Base-by-base conservation (phyloP, 2,113 vertebrate species). In the Zosterops hypoxanthus region DNA sequence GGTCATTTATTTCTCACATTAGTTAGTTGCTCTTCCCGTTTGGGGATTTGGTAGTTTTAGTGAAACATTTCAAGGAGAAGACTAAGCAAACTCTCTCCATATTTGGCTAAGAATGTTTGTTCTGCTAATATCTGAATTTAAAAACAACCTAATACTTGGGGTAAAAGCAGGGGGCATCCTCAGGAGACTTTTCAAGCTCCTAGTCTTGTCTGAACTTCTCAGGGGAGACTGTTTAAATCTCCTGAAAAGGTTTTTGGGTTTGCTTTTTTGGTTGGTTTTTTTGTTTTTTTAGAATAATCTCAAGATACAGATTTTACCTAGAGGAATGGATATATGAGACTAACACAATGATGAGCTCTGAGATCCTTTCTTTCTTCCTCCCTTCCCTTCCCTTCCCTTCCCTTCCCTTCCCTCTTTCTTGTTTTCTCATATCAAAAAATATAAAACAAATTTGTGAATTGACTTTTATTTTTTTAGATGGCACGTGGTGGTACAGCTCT, bases 61-160 rank as follows among this genome's bases (percentile, higher is more conserved):
- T 86, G 86, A 92, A 95, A 94, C 77, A 89, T 94, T 68, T 86
- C 65, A 92, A 95, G 92, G 75, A 95, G 49, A 95, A 88, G 83
- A 96, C 60, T 60, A 94, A 94, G 95, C 44, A 96, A 97, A 89
- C 56, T 79, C 68, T 95, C 78, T 96, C 94, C 95, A 96, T 97
- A 96, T 97, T 96, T 95, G 95, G 96, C 80, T 92, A 92, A 94
- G 94, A 95, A 95, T 94, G 88, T 72, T 92, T 89, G 81, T 93
- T 95, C 94, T 95, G 72, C 72, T 94, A 94, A 92, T 84, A 94
- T 94, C 86, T 94, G 80, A 90, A 86, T 78, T 71, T n/a, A 86
- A 94, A 96, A 96, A 84, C 91, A 97, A 91, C 69, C 53, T 81
- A 94, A 95, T 94, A 71, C 83, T 94, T 96, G 83, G 76, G 88